Conservation (phyloP, 2,113 vertebrate species). For the Anolis sagrei region DNA sequence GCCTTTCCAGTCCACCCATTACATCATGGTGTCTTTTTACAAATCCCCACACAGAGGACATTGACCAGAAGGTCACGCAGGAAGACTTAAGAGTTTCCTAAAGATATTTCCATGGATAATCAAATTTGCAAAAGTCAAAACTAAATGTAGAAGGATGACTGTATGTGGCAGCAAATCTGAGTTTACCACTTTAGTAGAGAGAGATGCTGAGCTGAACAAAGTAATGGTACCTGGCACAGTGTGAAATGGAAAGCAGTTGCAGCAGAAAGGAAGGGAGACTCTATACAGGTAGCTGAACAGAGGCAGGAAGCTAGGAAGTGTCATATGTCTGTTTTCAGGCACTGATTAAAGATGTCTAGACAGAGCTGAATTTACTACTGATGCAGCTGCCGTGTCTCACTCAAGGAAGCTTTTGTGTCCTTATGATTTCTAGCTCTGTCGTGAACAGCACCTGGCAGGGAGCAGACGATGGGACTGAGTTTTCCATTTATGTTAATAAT, state of each 20-base stretch:
- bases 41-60: too few species aligned
- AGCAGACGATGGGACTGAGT: neutral
- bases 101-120: too few species aligned
- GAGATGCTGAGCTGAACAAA: constrained; percentile 12
- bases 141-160: too few species aligned
- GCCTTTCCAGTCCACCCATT: too few species aligned
- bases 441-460: neutral
- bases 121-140: too few species aligned
- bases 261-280: neutral
- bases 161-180: neutral
- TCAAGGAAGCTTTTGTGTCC: constrained; percentile 13
- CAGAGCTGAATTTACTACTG: constrained; percentile 23
- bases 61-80: too few species aligned
- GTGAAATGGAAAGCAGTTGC: neutral
- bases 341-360: neutral
- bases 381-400: neutral
- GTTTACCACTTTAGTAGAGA: neutral
- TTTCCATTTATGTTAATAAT: constrained; percentile 20
- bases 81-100: too few species aligned
- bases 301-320: constrained; percentile 33
- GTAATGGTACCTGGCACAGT: neutral
- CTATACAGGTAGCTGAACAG: neutral
- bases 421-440: constrained; percentile 9
- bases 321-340: neutral
- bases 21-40: too few species aligned